Base-by-base conservation (phyloP, 2,888 invertebrate species). In the Drosophila emarginata region DNA sequence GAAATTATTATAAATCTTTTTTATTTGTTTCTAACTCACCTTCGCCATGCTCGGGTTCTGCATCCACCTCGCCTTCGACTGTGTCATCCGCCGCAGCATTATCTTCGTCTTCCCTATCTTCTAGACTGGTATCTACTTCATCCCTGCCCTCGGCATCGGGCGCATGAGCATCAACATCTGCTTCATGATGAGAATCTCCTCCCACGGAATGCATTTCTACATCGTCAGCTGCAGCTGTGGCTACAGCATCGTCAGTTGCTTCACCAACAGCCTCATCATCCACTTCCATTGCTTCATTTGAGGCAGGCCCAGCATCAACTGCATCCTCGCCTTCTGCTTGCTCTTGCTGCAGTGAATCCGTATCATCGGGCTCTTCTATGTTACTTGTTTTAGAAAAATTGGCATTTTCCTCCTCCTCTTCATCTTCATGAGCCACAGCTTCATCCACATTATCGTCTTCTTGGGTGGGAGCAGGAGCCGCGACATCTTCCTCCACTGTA, bases 291-390 rank as follows among this genome's bases (percentile, higher is more conserved):
- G 76, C 74, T 40, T 79, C 80, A 7, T 61, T 65, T 70, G 81
- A 89, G 69, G 61, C 59, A 2, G 78, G 74, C 14, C 71, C 77
- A 18, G 80, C 88, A 63, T 83, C 86, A 32, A 91, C 89, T 1
- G 89, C 82, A 67, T 91, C 91, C 9, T 87, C 80, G 15, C 88
- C 77, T 61, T 89, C 88, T 1, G 89, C 87, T 4, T 78, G 78
- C 0, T 66, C 68, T 37, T 83, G 77, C n/a, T 74, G 89, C n/a
- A 67, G 66, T 12, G 68, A 67, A 60, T 67, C 73, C 6, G 64
- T 59, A 23, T 84, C 86, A 14, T 61, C 69, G 32, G 58, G 74
- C 12, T 61, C 53, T 39, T 80, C 75, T 5, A 67, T 54, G 15
- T 74, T 72, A 64, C 53, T 77, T 45, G 72, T 75, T 23, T 64